Percentiles rank a stretch among this genome's conserved stretches.
These are phyloP conservation scores for Harpagoxenus sublaevis DNA, from an alignment of 2,888 invertebrate genomes.

Conservation along the genomic window DNA sequence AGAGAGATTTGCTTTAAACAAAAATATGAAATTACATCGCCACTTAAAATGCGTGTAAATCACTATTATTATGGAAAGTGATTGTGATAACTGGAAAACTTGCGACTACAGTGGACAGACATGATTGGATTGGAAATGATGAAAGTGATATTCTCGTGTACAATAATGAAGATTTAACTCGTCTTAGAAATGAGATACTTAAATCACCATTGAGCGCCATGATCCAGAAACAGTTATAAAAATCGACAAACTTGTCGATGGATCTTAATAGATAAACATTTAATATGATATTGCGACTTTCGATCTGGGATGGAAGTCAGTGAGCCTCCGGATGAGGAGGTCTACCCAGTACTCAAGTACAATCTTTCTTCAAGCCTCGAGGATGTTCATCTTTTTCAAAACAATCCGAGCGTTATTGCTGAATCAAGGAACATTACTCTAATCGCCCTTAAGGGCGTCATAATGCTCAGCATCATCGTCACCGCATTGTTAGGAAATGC, in stretches of 20 bases:
- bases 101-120: background rate
- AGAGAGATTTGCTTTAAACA: background rate
- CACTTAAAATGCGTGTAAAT: background rate
- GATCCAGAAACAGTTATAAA: background rate
- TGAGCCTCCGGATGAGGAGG: slow-evolving; percentile 77
- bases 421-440: slow-evolving; percentile 84
- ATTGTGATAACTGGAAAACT: background rate
- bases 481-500: slow-evolving; percentile 97
- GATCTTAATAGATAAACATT: background rate
- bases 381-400: background rate
- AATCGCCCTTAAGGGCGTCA: slow-evolving; percentile 90
- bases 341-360: slow-evolving; percentile 65
- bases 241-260: background rate
- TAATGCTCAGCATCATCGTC: slow-evolving; percentile 93
- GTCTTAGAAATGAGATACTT: background rate
- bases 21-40: background rate
- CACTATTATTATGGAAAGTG: background rate
- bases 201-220: background rate
- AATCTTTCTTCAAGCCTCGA: slow-evolving; percentile 44
- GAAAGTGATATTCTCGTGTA: background rate
- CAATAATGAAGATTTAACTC: background rate
- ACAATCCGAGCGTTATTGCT: background rate
- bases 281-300: slow-evolving; percentile 19
- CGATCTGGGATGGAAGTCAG: slow-evolving; percentile 79
- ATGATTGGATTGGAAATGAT: background rate